These are phyloP conservation scores for Rhombomys opimus DNA, from an alignment of 2,113 vertebrate genomes.

Conservation along the genomic window DNA sequence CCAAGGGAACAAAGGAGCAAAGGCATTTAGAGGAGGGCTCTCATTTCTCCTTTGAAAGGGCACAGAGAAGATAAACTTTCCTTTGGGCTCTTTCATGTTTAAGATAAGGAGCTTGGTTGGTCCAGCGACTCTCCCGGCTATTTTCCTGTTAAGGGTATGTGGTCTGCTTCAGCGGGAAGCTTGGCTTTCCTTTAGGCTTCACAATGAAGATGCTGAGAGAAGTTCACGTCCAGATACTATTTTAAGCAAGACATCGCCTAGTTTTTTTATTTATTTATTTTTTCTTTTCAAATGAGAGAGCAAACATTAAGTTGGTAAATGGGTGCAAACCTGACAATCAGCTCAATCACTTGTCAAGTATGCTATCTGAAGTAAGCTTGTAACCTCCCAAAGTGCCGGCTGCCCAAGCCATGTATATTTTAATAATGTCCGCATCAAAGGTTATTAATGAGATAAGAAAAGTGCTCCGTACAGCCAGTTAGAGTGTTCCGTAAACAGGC, in stretches of 20 bases:
- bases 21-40: slow-evolving; percentile 56
- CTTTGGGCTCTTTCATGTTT: slow-evolving; percentile 41
- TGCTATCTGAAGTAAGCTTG: not conserved
- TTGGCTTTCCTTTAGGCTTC: slow-evolving; percentile 25
- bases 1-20: not conserved
- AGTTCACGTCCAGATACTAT: not conserved
- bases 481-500: not conserved
- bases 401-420: not conserved
- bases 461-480: not conserved
- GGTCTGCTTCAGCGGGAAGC: not conserved
- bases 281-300: not conserved
- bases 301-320: not conserved
- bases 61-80: slow-evolving; percentile 17
- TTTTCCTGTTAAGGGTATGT: not conserved
- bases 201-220: not conserved
- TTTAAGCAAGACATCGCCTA: slow-evolving; percentile 3
- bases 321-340: slow-evolving; percentile 12
- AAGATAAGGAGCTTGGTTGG: not conserved
- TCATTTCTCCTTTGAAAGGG: slow-evolving; percentile 48
- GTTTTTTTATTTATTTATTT: not conserved
- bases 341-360: not conserved
- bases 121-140: not conserved
- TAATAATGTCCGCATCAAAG: not conserved
- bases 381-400: not conserved
- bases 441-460: not conserved